Base-by-base conservation (phyloP, 1,140 invertebrate species). In the Notospermus geniculatus region DNA sequence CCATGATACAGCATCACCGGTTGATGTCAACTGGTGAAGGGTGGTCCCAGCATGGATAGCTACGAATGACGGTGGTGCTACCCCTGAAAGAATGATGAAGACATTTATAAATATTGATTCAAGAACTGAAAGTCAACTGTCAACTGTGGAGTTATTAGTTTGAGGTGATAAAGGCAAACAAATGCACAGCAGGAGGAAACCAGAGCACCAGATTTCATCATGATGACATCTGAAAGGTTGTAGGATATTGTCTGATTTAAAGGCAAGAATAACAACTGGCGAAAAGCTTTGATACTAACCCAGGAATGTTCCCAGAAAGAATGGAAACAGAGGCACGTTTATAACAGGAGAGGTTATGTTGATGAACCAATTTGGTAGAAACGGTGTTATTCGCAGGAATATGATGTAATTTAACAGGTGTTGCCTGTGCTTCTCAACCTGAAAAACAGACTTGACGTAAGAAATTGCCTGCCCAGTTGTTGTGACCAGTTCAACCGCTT, bases 351-450 rank as follows among this genome's bases (percentile, higher is more conserved):
- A 92, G 2, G 91, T 88, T 67, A 99, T 87, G 83, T 99, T 99
- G 69, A 99, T 99, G 81, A 99, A 98, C 97, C 97, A 99, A 82
- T 99, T 99, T 4, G 97, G 97, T 59, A 99, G 82, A 70, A 99
- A 90, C 55, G 97, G 97, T 17, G 97, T 99, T 62, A 99, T 91
- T 67, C 97, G 87, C 45, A 99, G 84, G 81, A 99, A 99, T 72
- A 99, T 86, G 67, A 99, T 95, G 77, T 99, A 99, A 82, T 95
- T 95, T 15, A 98, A 86, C 59, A 99, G 82, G 80, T 97, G 89
- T 62, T 92, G 87, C 67, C 87, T 85, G 73, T 99, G 94, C 69
- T 90, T 91, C 32, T 88, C 83, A 1, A 91, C 87, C 87, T 89
- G 69, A 43, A 76, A 73, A 59, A 58, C 57, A 66, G 43, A 58